Evolutionary conservation across 1,140 invertebrate species (phyloP).

Genomic region (Bombus superbus): DNA sequence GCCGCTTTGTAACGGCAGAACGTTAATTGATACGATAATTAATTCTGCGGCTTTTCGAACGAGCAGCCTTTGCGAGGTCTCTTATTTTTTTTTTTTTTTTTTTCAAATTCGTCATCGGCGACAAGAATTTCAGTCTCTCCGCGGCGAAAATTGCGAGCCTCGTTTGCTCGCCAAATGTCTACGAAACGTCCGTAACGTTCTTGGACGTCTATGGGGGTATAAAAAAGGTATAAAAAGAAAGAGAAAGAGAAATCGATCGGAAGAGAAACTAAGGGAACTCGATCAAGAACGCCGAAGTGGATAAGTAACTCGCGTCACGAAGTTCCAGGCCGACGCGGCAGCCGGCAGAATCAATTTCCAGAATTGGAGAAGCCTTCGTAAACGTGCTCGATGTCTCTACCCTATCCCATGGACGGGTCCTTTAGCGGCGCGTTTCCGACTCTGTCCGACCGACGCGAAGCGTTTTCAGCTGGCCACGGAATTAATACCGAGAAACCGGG

Average conservation of each 20-base stretch:
- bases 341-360: constrained; percentile 24
- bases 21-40: constrained; percentile 52
- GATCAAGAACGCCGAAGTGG: neutral
- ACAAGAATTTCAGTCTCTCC: neutral
- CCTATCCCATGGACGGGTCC: neutral
- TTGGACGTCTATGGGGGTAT: too few relatives aligned
- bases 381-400: neutral
- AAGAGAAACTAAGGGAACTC: neutral
- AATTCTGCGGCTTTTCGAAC: constrained; percentile 20
- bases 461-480: constrained; percentile 32
- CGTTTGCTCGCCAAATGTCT: neutral
- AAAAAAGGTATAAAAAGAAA: too few relatives aligned
- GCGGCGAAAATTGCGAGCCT: neutral
- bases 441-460: neutral
- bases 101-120: neutral
- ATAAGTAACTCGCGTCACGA: constrained; percentile 26
- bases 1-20: constrained; percentile 43
- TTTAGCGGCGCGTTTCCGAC: constrained; percentile 1
- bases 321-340: neutral
- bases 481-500: constrained; percentile 50
- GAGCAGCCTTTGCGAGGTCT: neutral
- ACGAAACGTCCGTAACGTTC: neutral
- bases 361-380: constrained; percentile 16
- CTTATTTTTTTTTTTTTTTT: too few relatives aligned
- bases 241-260: neutral